Evolutionary conservation across 2,888 invertebrate species (phyloP).

Genomic region (Tuta absoluta): DNA sequence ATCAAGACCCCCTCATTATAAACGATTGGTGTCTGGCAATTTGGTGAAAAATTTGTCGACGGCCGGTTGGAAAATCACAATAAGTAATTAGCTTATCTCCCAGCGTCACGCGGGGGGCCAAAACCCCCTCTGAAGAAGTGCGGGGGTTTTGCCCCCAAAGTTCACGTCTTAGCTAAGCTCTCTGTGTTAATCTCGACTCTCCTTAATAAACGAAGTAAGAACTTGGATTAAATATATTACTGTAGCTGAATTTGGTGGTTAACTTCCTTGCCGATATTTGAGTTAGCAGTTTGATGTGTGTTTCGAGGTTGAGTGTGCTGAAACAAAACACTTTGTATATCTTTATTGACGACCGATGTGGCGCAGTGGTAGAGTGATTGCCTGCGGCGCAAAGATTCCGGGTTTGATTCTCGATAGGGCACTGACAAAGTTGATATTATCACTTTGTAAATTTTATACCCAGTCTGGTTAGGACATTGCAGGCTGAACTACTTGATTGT

Average conservation of each 20-base stretch:
- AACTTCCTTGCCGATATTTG: slow-evolving; percentile 44
- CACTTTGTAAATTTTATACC: no score
- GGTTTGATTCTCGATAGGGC: no score
- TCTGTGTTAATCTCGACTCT: slow-evolving; percentile 67
- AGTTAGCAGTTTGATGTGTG: slow-evolving; percentile 27
- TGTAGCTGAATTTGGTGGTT: slow-evolving; percentile 50
- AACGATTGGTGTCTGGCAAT: slow-evolving; percentile 63
- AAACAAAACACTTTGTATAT: background rate
- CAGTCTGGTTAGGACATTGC: no score
- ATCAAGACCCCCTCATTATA: slow-evolving; percentile 56
- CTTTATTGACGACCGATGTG: no score
- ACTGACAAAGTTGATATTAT: no score
- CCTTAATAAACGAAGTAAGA: slow-evolving; percentile 69
- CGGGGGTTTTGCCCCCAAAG: slow-evolving; percentile 38
- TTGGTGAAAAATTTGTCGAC: slow-evolving; percentile 64
- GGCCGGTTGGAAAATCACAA: slow-evolving; percentile 67
- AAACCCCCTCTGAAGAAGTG: slow-evolving; percentile 35
- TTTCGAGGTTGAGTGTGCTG: background rate
- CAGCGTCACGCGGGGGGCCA: slow-evolving; percentile 62
- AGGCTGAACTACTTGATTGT: no score
- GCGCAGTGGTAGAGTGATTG: no score
- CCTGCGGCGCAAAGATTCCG: no score
- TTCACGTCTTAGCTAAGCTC: slow-evolving; percentile 65
- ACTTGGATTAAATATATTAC: slow-evolving; percentile 64
- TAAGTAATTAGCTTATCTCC: slow-evolving; percentile 78